Conservation (phyloP, 2,113 vertebrate genomes). For the Clarias magur region DNA sequence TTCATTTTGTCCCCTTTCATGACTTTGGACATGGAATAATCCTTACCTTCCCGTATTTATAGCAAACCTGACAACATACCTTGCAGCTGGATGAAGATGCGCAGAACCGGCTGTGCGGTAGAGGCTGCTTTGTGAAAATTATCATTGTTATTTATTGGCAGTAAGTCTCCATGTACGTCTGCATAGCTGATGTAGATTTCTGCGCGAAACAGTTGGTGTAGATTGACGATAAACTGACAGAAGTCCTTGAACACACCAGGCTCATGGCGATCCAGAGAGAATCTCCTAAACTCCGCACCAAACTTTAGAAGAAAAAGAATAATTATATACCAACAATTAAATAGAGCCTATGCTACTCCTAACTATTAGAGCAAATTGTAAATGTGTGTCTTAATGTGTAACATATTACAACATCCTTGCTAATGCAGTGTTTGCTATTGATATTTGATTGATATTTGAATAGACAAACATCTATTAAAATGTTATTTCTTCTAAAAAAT, state of each 20-base stretch:
- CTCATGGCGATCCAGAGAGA: constrained; percentile 46
- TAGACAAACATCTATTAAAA: not conserved
- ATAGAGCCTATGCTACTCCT: not conserved
- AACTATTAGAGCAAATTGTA: not conserved
- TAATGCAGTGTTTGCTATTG: not conserved
- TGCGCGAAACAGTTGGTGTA: constrained; percentile 27
- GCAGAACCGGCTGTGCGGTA: constrained; percentile 44
- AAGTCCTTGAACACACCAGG: constrained; percentile 48
- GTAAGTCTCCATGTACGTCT: constrained; percentile 52
- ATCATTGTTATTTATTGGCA: constrained; percentile 56
- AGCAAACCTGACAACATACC: constrained; percentile 31
- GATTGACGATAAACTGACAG: constrained; percentile 32
- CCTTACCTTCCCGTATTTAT: not conserved
- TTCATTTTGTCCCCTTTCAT: not conserved
- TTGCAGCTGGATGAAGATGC: constrained; percentile 51
- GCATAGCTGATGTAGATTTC: constrained; percentile 48
- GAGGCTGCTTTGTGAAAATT: constrained; percentile 53
- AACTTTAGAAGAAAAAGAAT: constrained; percentile 26
- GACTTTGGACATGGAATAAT: not conserved
- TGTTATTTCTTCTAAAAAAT: not conserved
- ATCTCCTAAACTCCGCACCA: constrained; percentile 57
- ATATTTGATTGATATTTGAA: too few relatives aligned
- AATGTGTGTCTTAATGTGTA: not conserved
- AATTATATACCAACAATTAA: not conserved
- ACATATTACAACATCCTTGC: not conserved